Evolutionary conservation across 2,797 vertebrate species (phyloP).

Genomic region (Phalanger gymnotis): DNA sequence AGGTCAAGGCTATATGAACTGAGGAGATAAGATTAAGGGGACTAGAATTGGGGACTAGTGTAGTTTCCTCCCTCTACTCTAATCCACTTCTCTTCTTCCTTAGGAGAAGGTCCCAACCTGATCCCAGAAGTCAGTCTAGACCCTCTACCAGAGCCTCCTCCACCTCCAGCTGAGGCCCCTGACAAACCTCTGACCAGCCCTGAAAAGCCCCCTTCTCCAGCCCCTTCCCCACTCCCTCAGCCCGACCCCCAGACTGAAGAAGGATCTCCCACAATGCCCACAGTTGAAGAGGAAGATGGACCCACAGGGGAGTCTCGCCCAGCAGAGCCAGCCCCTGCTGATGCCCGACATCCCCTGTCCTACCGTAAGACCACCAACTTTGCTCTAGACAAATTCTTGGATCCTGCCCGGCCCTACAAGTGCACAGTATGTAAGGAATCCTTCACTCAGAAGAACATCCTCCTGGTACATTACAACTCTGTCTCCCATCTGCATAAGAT

Average conservation of each 20-base stretch:
- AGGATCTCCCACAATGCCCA: neutral
- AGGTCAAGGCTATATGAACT: neutral
- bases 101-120: constrained; percentile 61
- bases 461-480: constrained; percentile 94
- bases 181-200: constrained; percentile 66
- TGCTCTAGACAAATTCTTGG: constrained; percentile 84
- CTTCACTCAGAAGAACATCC: constrained; percentile 91
- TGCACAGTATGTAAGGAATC: constrained; percentile 93
- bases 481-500: constrained; percentile 93
- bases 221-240: constrained; percentile 48
- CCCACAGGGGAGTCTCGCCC: constrained; percentile 63
- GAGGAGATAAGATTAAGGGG: neutral
- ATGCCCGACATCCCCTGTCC: constrained; percentile 77
- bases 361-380: constrained; percentile 84
- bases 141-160: constrained; percentile 56
- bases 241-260: constrained; percentile 73
- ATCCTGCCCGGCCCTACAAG: constrained; percentile 89
- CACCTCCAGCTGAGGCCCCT: constrained; percentile 31
- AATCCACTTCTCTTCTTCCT: constrained; percentile 29
- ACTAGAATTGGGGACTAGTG: neutral
- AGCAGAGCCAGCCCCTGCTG: constrained; percentile 56
- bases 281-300: constrained; percentile 74
- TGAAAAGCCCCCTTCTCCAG: constrained; percentile 61
- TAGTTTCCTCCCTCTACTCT: neutral
- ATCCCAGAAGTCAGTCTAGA: constrained; percentile 58